Evolutionary conservation across 2,888 invertebrate genomes (phyloP).

Genomic region (Apoda limacodes): DNA sequence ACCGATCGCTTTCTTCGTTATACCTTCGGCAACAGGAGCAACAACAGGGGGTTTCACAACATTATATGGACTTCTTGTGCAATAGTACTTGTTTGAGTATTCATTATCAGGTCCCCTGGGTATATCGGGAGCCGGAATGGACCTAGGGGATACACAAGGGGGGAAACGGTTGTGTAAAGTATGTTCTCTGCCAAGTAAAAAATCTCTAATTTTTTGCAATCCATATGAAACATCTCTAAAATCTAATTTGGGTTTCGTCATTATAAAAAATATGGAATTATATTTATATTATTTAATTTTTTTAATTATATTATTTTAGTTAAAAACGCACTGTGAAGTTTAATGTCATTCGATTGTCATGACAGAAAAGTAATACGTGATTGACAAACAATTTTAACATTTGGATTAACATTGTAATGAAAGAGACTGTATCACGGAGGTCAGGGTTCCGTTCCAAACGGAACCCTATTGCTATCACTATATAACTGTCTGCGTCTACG

Average conservation of each 20-base stretch:
- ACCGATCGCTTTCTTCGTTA: no score
- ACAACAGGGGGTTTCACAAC: constrained; percentile 49
- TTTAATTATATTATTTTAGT: no score
- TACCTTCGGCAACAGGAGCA: constrained; percentile 42
- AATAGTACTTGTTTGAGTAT: constrained; percentile 41
- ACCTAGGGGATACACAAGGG: constrained; percentile 35
- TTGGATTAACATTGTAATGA: no score
- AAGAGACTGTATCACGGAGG: no score
- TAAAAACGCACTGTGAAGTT: no score
- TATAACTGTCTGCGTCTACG: no score
- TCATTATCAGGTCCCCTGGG: constrained; percentile 40
- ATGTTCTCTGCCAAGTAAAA: constrained; percentile 43
- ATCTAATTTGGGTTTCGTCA: constrained; percentile 19
- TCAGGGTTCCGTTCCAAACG: no score
- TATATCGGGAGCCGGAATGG: constrained; percentile 41
- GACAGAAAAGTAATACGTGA: no score
- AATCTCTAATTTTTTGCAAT: constrained; percentile 34
- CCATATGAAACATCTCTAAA: constrained; percentile 39
- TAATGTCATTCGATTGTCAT: no score
- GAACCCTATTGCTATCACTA: no score
- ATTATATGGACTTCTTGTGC: constrained; percentile 28
- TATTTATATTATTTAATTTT: no score
- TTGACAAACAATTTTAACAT: no score
- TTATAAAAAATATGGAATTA: neutral
- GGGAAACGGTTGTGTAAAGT: constrained; percentile 37